Evolutionary conservation across 1,140 invertebrate genomes (phyloP).

Genomic region (Platyscapa corneri): DNA sequence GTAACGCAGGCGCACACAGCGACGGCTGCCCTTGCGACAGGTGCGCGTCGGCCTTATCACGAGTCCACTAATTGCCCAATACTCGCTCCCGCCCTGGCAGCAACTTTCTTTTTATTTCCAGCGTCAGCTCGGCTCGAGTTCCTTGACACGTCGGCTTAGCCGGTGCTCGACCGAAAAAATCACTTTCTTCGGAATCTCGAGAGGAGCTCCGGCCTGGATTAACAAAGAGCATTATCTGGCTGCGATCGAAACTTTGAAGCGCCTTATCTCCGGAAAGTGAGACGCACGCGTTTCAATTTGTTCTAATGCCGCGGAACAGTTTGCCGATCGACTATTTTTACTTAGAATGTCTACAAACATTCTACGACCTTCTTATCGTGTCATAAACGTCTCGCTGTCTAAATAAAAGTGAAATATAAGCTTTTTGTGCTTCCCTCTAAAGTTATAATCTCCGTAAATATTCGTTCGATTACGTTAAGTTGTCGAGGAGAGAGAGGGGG

Average conservation of each 20-base stretch:
- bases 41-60: neutral
- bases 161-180: neutral
- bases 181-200: neutral
- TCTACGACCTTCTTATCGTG: no score
- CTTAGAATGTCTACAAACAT: no score
- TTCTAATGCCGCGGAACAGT: no score
- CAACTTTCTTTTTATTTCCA: neutral
- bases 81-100: neutral
- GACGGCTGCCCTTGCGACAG: neutral
- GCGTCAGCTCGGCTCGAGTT: neutral
- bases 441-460: no score
- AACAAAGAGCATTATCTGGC: neutral
- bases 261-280: neutral
- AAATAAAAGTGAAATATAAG: no score
- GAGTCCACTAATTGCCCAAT: neutral
- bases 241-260: neutral
- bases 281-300: neutral
- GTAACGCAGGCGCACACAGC: neutral
- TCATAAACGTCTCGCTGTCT: no score
- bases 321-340: no score
- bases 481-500: no score
- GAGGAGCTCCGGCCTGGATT: neutral
- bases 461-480: no score
- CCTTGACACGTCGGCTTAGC: neutral
- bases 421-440: no score